Evolutionary conservation across 2,797 vertebrate genomes (phyloP).

Genomic region (Microctenopoma steveboyesi): DNA sequence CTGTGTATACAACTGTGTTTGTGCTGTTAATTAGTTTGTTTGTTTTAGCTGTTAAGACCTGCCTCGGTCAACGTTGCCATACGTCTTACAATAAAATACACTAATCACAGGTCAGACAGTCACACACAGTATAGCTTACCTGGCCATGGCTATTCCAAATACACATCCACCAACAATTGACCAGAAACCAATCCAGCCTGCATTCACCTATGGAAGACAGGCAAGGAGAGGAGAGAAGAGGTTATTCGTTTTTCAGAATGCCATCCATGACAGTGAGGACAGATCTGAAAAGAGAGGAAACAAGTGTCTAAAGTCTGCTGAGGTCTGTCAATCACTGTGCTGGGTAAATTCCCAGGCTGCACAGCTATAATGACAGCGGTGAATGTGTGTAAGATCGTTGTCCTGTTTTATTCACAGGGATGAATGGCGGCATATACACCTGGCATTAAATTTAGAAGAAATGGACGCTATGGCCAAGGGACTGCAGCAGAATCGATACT

Average conservation of each 20-base stretch:
- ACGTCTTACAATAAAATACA: background rate
- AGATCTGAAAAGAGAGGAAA: slow-evolving; percentile 22
- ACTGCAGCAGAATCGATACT: slow-evolving; percentile 47
- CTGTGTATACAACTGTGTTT: slow-evolving; percentile 8
- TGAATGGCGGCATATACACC: slow-evolving; percentile 18
- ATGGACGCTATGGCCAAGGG: slow-evolving; percentile 15
- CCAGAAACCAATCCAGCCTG: slow-evolving; percentile 99
- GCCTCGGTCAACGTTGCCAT: background rate
- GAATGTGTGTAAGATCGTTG: slow-evolving; percentile 15
- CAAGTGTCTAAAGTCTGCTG: slow-evolving; percentile 35
- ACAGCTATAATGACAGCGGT: slow-evolving; percentile 1
- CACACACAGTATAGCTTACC: slow-evolving; percentile 77
- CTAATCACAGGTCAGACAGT: background rate
- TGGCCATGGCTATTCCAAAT: slow-evolving; percentile 95
- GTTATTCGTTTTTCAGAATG: slow-evolving; percentile 38
- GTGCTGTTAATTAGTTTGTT: slow-evolving; percentile 8
- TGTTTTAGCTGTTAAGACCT: background rate
- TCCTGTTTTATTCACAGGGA: slow-evolving; percentile 38
- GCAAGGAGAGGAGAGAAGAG: slow-evolving; percentile 11
- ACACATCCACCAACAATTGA: slow-evolving; percentile 95
- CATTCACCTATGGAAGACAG: slow-evolving; percentile 87
- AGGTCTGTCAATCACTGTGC: slow-evolving; percentile 55
- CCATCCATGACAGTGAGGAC: slow-evolving; percentile 18
- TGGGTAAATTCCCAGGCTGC: slow-evolving; percentile 23
- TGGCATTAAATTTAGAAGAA: slow-evolving; percentile 38